phyloP scores from a whole-genome alignment of 2,888 invertebrate species.

The Protodeltote pygarga region DNA sequence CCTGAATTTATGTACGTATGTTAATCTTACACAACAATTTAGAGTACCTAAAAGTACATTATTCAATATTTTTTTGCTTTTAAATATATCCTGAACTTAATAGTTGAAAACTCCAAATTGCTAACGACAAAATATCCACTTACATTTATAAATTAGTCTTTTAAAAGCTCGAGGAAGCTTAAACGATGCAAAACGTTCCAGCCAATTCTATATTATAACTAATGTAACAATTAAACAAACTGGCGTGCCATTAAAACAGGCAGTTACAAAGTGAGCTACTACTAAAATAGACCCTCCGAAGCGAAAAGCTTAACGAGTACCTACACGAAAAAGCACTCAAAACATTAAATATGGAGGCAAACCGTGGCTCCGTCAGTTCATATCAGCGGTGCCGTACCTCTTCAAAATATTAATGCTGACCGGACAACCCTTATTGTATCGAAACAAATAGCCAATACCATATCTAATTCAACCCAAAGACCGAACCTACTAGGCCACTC shows the following conservation, averaged over 20 bases:
- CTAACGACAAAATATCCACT: no score
- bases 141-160: no score
- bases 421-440: constrained; percentile 42
- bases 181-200: neutral
- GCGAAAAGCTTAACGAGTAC: constrained; percentile 49
- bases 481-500: constrained; percentile 5
- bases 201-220: neutral
- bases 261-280: constrained; percentile 41
- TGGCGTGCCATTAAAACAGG: constrained; percentile 15
- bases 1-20: no score
- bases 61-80: no score
- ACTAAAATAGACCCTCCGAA: constrained; percentile 45
- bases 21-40: no score
- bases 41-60: no score
- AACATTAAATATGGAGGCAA: constrained; percentile 78
- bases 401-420: constrained; percentile 59
- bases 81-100: no score
- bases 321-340: constrained; percentile 78
- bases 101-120: no score
- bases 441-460: constrained; percentile 37
- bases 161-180: no score
- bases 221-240: constrained; percentile 36
- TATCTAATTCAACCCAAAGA: constrained; percentile 35
- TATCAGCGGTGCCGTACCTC: constrained; percentile 52
- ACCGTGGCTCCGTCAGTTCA: constrained; percentile 57